Percentiles rank a stretch among this genome's conserved stretches.
Evolutionary conservation across 2,888 invertebrate species (phyloP).

Genomic region (Pachycephus smyrnensis): DNA sequence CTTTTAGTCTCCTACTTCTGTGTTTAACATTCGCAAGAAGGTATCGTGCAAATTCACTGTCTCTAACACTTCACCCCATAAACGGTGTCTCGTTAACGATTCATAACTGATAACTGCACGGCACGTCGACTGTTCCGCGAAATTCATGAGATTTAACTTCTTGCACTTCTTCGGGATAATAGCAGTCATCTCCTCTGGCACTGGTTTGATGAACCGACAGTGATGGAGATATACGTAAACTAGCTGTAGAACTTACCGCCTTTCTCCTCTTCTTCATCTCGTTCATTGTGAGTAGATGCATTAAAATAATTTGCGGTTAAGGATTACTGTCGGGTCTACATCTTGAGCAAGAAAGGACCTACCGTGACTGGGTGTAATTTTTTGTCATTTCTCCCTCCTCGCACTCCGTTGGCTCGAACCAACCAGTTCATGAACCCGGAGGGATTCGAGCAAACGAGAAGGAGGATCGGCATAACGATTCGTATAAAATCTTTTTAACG

Average conservation of each 20-base stretch:
- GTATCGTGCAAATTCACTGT: background rate
- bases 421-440: background rate
- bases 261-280: background rate
- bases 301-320: constrained; percentile 25
- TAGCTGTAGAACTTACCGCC: background rate
- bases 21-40: too few species aligned
- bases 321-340: constrained; percentile 13
- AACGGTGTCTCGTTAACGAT: background rate
- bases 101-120: background rate
- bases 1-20: too few species aligned
- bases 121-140: constrained; percentile 24
- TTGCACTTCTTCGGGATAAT: constrained; percentile 13
- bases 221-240: background rate
- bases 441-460: background rate
- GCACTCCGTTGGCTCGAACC: constrained; percentile 9
- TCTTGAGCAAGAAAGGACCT: constrained; percentile 4
- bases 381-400: constrained; percentile 21
- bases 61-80: background rate
- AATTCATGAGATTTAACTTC: constrained; percentile 24
- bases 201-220: background rate
- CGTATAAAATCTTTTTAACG: background rate
- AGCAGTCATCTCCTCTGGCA: background rate
- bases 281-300: background rate
- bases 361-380: constrained; percentile 17
- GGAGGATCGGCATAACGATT: background rate